These are phyloP conservation scores for Ophion ellenae DNA, from an alignment of 2,888 invertebrate species.

Conservation along the genomic window DNA sequence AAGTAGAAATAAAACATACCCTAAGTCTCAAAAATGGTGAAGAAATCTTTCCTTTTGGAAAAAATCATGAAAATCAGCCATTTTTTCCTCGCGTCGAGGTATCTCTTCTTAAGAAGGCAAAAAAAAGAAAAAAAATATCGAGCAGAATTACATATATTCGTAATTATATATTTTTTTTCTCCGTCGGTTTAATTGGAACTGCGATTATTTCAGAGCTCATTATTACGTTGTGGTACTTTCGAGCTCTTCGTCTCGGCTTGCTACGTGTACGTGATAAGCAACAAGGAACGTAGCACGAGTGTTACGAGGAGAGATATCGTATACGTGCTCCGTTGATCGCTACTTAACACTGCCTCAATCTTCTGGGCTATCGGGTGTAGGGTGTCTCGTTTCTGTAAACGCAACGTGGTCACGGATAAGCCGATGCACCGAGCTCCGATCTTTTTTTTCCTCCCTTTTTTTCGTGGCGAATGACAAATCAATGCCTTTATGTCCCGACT, in stretches of 20 bases:
- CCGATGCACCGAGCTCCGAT: slow-evolving; percentile 4
- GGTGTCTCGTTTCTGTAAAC: slow-evolving; percentile 27
- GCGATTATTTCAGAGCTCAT: neutral
- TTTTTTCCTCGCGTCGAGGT: no score
- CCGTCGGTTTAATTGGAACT: neutral
- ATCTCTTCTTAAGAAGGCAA: no score
- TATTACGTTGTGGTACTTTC: slow-evolving; percentile 20
- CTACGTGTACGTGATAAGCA: slow-evolving; percentile 40
- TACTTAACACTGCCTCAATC: slow-evolving; percentile 11
- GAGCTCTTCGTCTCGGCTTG: slow-evolving; percentile 32
- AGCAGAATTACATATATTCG: neutral
- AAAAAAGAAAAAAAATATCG: no score
- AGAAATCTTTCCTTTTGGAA: no score
- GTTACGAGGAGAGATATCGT: slow-evolving; percentile 21
- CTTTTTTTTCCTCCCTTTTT: neutral
- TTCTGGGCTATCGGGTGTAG: slow-evolving; percentile 22
- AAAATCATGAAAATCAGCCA: no score
- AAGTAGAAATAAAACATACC: no score
- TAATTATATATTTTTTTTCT: neutral
- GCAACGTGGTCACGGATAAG: neutral
- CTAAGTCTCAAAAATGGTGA: no score
- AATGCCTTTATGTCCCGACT: no score
- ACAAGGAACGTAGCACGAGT: slow-evolving; percentile 33
- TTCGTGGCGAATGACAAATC: no score
- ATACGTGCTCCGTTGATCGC: slow-evolving; percentile 46